Conservation (phyloP, 2,113 vertebrate species). For the Sphaerodactylus townsendi region DNA sequence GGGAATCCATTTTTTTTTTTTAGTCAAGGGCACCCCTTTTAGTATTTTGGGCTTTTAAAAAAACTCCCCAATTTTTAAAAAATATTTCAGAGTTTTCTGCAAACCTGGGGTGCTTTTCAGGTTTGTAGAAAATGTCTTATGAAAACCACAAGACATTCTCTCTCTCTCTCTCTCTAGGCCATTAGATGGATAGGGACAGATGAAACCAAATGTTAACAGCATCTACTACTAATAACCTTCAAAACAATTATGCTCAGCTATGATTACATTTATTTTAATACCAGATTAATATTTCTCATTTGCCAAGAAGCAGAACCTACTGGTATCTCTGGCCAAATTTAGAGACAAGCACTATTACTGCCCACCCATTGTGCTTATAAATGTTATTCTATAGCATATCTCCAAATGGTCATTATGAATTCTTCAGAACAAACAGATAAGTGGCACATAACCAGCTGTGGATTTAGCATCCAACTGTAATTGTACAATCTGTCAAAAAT, state of each 20-base stretch:
- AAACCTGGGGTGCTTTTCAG: no score
- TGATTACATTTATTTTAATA: background rate
- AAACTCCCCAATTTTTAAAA: no score
- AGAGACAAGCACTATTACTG: background rate
- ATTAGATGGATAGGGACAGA: background rate
- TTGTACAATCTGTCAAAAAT: background rate
- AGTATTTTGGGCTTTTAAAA: no score
- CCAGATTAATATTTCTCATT: background rate
- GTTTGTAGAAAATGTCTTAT: no score
- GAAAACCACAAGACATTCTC: no score
- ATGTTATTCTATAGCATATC: background rate
- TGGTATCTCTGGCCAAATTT: background rate
- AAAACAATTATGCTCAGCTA: background rate
- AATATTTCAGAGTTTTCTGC: no score
- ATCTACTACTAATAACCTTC: background rate
- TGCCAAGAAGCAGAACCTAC: background rate
- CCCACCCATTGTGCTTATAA: background rate
- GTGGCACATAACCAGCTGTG: conserved; percentile 29
- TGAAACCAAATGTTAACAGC: background rate
- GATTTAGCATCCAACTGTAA: background rate
- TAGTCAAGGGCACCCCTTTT: no score
- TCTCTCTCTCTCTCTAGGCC: no score
- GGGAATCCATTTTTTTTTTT: no score
- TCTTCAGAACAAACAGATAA: conserved; percentile 47
- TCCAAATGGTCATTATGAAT: conserved; percentile 19